A percentile compares a stretch with the other conserved stretches of the same genome.
These are phyloP conservation scores for Silurus asotus DNA, from an alignment of 2,113 vertebrate genomes.

Conservation along the genomic window DNA sequence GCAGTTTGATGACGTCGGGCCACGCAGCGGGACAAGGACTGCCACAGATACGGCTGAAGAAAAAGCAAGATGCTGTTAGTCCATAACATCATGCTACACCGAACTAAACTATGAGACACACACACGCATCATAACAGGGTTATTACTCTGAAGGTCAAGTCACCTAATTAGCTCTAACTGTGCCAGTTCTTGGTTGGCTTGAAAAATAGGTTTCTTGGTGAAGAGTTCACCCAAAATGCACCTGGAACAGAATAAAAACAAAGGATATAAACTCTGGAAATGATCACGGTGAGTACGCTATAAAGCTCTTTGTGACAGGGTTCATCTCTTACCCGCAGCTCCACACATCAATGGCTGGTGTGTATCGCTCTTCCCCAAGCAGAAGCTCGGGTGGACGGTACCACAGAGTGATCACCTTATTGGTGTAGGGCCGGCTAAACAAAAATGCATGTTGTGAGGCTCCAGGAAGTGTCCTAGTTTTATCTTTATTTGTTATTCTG, in stretches of 20 bases:
- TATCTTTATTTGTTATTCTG: not conserved
- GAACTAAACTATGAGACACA: not conserved
- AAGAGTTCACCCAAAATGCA: slow-evolving; percentile 98
- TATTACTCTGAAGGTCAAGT: not conserved
- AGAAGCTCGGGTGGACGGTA: slow-evolving; percentile 96
- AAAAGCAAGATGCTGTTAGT: slow-evolving; percentile 9
- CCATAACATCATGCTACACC: not conserved
- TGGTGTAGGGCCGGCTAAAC: slow-evolving; percentile 94
- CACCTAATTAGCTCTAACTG: slow-evolving; percentile 99
- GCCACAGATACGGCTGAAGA: slow-evolving; percentile 90
- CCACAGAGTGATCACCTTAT: slow-evolving; percentile 99
- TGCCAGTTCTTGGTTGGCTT: slow-evolving; percentile 97
- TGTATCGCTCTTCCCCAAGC: slow-evolving; percentile 93
- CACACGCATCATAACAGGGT: not conserved
- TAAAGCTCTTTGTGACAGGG: not conserved
- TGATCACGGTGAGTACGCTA: not conserved
- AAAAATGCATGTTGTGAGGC: not conserved
- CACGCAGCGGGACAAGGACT: slow-evolving; percentile 96
- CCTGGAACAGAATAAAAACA: slow-evolving; percentile 67
- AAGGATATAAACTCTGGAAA: not conserved
- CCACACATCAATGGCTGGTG: slow-evolving; percentile 98
- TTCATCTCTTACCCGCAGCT: slow-evolving; percentile 89
- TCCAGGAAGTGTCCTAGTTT: not conserved
- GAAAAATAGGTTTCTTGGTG: slow-evolving; percentile 98
- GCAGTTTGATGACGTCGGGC: slow-evolving; percentile 98